These are phyloP conservation scores for Drosophila imparisetae DNA, from an alignment of 2,888 invertebrate species.

Conservation along the genomic window DNA sequence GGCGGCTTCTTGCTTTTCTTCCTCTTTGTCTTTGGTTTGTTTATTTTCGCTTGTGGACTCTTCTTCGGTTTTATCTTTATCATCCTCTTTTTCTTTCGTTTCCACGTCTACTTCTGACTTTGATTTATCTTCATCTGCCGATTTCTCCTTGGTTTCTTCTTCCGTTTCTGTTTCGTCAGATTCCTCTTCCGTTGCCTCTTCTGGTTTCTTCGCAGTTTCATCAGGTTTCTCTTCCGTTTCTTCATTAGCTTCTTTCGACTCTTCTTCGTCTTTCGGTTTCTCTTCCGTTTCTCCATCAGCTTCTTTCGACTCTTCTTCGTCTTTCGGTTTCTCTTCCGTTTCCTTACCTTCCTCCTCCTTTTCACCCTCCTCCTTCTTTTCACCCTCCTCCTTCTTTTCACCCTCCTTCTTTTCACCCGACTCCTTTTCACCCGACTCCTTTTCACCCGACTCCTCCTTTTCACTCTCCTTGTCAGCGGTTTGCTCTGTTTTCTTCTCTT, in stretches of 20 bases:
- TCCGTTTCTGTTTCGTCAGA: constrained; percentile 16
- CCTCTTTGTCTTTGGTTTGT: not conserved
- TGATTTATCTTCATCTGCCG: constrained; percentile 21
- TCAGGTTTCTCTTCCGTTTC: constrained; percentile 10
- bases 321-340: constrained; percentile 21
- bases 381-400: constrained; percentile 15
- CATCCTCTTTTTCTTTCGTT: constrained; percentile 5
- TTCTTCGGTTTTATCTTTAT: not conserved
- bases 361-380: constrained; percentile 17
- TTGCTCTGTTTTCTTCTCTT: constrained; percentile 25
- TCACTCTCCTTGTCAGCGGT: constrained; percentile 29
- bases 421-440: too few relatives aligned
- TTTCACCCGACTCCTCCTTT: constrained; percentile 8
- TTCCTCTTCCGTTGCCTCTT: constrained; percentile 13
- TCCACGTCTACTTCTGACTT: constrained; percentile 8
- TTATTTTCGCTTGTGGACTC: not conserved
- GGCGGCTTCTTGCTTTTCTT: not conserved
- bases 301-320: constrained; percentile 10
- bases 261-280: constrained; percentile 17
- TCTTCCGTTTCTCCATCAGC: constrained; percentile 25
- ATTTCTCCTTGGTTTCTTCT: constrained; percentile 25
- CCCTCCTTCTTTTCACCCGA: constrained; percentile 9
- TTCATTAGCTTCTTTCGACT: constrained; percentile 11
- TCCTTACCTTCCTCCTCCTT: constrained; percentile 12
- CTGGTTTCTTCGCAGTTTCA: constrained; percentile 4